These are phyloP conservation scores for Heliconius cydno DNA, from an alignment of 2,888 invertebrate genomes.

Conservation along the genomic window DNA sequence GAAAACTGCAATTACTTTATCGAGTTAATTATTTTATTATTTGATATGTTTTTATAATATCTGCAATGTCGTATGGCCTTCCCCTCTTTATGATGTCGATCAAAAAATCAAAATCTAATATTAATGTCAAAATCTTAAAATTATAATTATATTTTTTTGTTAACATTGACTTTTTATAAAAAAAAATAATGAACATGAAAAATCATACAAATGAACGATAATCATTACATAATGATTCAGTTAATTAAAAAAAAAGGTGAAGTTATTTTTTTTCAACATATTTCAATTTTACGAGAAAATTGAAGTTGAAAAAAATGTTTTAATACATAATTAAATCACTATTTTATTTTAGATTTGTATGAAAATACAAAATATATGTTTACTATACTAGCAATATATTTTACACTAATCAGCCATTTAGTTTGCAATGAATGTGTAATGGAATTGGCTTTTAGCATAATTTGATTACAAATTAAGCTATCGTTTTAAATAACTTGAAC, in stretches of 20 bases:
- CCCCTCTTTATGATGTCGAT: slow-evolving; percentile 24
- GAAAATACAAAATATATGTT: slow-evolving; percentile 3
- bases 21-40: not conserved
- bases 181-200: slow-evolving; percentile 19
- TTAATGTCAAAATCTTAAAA: slow-evolving; percentile 20
- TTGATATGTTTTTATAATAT: not conserved
- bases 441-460: slow-evolving; percentile 8
- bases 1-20: not conserved
- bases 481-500: not conserved
- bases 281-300: slow-evolving; percentile 9
- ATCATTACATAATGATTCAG: not conserved
- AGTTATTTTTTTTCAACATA: not conserved
- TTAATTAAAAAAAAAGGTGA: not conserved
- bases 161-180: slow-evolving; percentile 19
- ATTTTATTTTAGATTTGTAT: not conserved
- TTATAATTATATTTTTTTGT: slow-evolving; percentile 5
- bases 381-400: not conserved
- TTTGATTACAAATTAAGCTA: slow-evolving; percentile 17
- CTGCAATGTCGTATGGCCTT: not conserved
- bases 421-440: not conserved
- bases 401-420: slow-evolving; percentile 18
- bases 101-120: slow-evolving; percentile 1
- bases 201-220: not conserved
- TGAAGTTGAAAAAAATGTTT: slow-evolving; percentile 5
- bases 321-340: not conserved